A percentile compares a stretch with the other conserved stretches of the same genome.
Conservation (phyloP, 2,888 invertebrate species). For the Trichopoda pennipes region DNA sequence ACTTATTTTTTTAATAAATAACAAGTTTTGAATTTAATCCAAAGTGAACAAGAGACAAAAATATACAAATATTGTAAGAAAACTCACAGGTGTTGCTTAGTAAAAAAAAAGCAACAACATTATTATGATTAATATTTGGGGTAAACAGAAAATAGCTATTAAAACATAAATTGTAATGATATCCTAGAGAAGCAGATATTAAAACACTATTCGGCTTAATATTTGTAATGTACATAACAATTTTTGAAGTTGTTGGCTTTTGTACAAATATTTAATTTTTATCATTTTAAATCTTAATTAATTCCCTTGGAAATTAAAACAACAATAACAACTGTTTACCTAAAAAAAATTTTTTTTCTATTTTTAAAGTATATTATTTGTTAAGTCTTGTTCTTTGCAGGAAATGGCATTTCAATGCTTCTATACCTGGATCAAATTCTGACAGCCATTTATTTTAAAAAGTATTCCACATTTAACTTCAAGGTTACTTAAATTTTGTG, state of each 20-base stretch:
- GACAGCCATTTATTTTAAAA: not conserved
- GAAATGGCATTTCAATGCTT: not conserved
- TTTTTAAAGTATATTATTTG: slow-evolving; percentile 9
- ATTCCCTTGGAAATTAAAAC: slow-evolving; percentile 6
- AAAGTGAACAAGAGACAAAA: no score
- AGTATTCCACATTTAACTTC: not conserved
- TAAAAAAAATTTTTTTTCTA: no score
- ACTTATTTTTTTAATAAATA: no score
- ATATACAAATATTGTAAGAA: no score
- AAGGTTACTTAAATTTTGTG: not conserved
- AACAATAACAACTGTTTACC: not conserved
- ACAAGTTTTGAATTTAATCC: no score
- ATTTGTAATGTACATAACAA: not conserved
- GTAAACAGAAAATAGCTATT: not conserved
- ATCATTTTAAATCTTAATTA: slow-evolving; percentile 30
- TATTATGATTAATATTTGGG: not conserved
- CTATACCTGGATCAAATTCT: not conserved
- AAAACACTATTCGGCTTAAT: no score
- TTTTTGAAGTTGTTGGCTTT: not conserved
- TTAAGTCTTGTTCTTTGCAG: slow-evolving; percentile 39
- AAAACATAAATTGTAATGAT: slow-evolving; percentile 53
- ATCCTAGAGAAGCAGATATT: not conserved
- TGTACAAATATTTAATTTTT: not conserved
- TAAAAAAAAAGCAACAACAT: slow-evolving; percentile 2
- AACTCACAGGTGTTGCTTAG: not conserved